Evolutionary conservation across 2,113 vertebrate species (phyloP), one percentile per base, ranked within the genome.

Genomic region (Pholis gunnellus): DNA sequence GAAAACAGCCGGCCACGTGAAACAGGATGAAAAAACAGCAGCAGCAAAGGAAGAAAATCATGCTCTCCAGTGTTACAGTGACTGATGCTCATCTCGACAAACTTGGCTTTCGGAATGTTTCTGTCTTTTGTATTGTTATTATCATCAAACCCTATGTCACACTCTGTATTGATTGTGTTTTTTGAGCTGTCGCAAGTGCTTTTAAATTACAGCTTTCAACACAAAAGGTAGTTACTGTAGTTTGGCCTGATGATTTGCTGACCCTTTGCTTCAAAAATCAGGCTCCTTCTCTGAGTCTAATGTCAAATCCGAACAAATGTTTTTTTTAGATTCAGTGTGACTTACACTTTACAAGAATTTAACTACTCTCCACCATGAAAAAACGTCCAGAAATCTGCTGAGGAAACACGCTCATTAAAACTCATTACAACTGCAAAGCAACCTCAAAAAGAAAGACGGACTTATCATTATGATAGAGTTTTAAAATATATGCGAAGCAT

Each of bases 1-100:
- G 70, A 70, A 73, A 74, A 76, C 9, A 44, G 76, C 64, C 69
- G 31, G 40, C 64, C 75, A 64, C n/a, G 6, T 63, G 38, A 68
- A 66, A 70, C 4, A 10, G 54, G 6, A 11, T 7, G 48, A 64
- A 68, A 81, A 18, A 0, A 0, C 68, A 73, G 52, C 79, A 68
- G 76, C 18, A 60, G 65, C 0, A 61, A 29, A 54, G 75, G 25
- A 29, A 66, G 20, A 22, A 75, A 52, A 25, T 42, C 15, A 17
- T 10, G 22, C 52, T 79, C 54, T 34, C 40, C 20, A 3, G 15
- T 42, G 50, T 63, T 59, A n/a, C 48, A 69, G 15, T 56, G 66
- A 69, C 54, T 59, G 59, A 25, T 63, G 42, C 65, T 79, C 65
- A 40, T 69, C 78, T 66, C 52, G 20, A 80, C 4, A 3, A 77